Evolutionary conservation across 2,888 invertebrate genomes (phyloP), one percentile per base, ranked within the genome.

Genomic region (Nezara viridula): DNA sequence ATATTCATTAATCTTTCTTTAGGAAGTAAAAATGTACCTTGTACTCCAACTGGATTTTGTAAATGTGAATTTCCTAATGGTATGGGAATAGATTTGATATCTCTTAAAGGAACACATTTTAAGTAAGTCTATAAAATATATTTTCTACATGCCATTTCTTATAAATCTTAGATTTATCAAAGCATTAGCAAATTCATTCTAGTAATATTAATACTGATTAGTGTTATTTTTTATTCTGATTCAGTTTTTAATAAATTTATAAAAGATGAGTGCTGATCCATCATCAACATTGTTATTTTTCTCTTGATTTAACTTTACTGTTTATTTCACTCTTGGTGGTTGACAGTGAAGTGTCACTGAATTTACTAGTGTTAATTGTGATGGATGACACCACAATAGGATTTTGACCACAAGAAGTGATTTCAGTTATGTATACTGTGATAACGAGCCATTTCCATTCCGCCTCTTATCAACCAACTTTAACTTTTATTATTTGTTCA

Each of bases 11-110:
- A 55, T 24, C 1, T 60, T 50, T 86, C 86, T 32, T 55, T 24
- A 32, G 50, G 40, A 4, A 52, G n/a, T 52, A 55, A 86, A 7
- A 50, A n/a, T 60, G 37, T 60, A 40, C 52, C 86, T 55, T 86
- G 86, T 55, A n/a, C 10, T 14, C 9, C 32, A 40, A 37, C 32
- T 9, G 86, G 86, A n/a, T 40, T 55, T 40, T 86, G 86, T 55
- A 55, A 52, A 86, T 86, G 86, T 60, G 37, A 86, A 86, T 86
- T 86, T 86, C 55, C 52, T 37, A 55, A 55, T 55, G 86, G 86
- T 10, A 32, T 60, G n/a, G 86, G 86, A 6, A n/a, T 86, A 24
- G 86, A 86, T 55, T 86, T 86, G 44, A 55, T 40, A n/a, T 24
- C n/a, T 60, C 55, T 86, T 37, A 86, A 32, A 55, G 52, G 55